phyloP scores from a whole-genome alignment of 37 sponge, comb jelly and placozoan species.

The Ianthella basta region DNA sequence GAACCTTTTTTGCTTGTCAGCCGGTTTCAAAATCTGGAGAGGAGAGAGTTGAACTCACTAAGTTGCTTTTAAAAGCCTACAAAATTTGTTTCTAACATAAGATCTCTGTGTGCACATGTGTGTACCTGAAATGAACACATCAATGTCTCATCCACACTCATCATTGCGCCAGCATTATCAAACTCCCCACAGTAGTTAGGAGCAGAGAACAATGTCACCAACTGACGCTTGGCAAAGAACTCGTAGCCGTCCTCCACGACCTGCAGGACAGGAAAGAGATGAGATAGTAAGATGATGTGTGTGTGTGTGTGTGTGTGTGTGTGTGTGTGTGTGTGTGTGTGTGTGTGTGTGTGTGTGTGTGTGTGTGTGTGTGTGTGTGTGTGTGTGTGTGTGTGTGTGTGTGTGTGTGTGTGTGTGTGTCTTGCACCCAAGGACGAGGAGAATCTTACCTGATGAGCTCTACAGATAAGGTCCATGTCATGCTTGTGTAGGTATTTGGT shows the following conservation, averaged over 20 bases:
- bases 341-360: no score
- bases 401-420: no score
- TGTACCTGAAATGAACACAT: constrained; percentile 96
- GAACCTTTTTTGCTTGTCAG: constrained; percentile 59
- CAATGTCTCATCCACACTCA: constrained; percentile 95
- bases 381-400: no score
- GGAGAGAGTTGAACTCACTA: no score
- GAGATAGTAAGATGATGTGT: background rate
- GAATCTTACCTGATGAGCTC: constrained; percentile 95
- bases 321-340: no score
- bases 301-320: no score
- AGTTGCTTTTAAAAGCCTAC: background rate
- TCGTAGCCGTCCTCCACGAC: constrained; percentile 97
- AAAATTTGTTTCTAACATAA: background rate
- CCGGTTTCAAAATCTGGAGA: constrained; percentile 78
- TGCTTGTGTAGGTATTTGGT: constrained; percentile 95
- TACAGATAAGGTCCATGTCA: constrained; percentile 95
- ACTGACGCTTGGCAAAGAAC: constrained; percentile 96
- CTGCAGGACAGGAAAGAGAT: constrained; percentile 26
- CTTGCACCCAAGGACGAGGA: no score
- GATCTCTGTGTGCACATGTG: background rate
- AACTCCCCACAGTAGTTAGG: constrained; percentile 98
- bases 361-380: no score
- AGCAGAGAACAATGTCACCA: constrained; percentile 95
- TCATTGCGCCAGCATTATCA: constrained; percentile 98